phyloP scores from a whole-genome alignment of 2,888 invertebrate species.

The Reticulitermes lucifugus region DNA sequence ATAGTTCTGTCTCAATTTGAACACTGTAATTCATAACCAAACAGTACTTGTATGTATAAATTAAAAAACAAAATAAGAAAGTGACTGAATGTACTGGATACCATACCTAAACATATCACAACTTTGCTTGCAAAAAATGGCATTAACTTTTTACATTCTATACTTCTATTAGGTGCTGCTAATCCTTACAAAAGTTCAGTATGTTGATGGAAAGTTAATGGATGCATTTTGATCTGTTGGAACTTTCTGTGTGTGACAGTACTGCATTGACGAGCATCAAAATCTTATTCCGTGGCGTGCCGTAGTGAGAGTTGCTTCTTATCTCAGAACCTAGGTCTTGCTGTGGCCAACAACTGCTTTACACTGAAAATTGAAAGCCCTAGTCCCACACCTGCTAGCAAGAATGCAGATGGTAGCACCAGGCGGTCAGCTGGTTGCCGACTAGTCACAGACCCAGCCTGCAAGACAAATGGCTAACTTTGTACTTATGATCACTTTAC shows the following conservation, averaged over 20 bases:
- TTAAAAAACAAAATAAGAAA: not conserved
- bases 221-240: not conserved
- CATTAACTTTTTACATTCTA: no score
- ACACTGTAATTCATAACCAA: not conserved
- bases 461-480: not conserved
- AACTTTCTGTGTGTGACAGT: not conserved
- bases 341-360: slow-evolving; percentile 68
- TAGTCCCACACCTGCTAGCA: slow-evolving; percentile 70
- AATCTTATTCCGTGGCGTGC: not conserved
- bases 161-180: no score
- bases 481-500: no score
- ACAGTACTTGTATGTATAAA: not conserved
- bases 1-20: not conserved
- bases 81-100: not conserved
- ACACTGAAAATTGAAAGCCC: slow-evolving; percentile 73
- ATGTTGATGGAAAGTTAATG: not conserved
- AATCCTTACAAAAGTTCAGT: no score
- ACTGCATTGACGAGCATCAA: slow-evolving; percentile 19
- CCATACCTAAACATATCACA: no score
- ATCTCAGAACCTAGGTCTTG: slow-evolving; percentile 22
- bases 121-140: no score
- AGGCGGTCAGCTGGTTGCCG: slow-evolving; percentile 35
- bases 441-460: slow-evolving; percentile 24
- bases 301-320: not conserved
- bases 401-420: slow-evolving; percentile 68